Evolutionary conservation across 30 jellyfish, hydroid and myxozoan genomes (phyloP).

Genomic region (Pseudorhiza aurosa): DNA sequence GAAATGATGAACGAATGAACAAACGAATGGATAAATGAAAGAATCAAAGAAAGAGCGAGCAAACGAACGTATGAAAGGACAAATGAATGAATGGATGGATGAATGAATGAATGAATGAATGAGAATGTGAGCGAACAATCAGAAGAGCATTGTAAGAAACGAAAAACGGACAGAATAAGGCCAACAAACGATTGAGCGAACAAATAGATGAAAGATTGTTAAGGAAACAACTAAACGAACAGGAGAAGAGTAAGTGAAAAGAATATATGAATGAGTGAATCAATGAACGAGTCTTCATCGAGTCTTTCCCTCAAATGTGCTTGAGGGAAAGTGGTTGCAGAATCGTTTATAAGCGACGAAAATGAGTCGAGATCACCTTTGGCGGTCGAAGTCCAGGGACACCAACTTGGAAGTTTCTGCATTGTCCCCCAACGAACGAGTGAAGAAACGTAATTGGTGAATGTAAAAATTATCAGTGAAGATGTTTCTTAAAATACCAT

Average conservation of each 20-base stretch:
- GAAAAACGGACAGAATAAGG: no score
- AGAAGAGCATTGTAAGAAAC: not conserved
- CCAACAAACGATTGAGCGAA: not conserved
- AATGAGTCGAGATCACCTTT: no score
- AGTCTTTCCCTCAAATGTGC: not conserved
- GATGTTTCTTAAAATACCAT: no score
- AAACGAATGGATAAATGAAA: not conserved
- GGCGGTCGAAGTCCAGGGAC: no score
- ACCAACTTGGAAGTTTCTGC: no score
- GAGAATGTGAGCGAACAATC: not conserved
- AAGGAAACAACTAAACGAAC: no score
- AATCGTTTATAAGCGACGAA: no score
- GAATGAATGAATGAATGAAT: not conserved
- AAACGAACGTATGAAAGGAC: not conserved
- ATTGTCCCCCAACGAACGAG: not conserved
- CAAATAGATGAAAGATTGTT: no score
- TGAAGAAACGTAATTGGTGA: not conserved
- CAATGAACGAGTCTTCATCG: not conserved
- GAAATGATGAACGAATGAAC: not conserved
- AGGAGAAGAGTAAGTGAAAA: no score
- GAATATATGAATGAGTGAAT: not conserved
- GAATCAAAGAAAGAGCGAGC: not conserved
- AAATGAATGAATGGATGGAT: not conserved
- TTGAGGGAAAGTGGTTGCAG: no score
- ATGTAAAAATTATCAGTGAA: no score